These are phyloP conservation scores for Melanotaenia parkinsoni DNA, from an alignment of 2,797 vertebrate species.

Conservation along the genomic window DNA sequence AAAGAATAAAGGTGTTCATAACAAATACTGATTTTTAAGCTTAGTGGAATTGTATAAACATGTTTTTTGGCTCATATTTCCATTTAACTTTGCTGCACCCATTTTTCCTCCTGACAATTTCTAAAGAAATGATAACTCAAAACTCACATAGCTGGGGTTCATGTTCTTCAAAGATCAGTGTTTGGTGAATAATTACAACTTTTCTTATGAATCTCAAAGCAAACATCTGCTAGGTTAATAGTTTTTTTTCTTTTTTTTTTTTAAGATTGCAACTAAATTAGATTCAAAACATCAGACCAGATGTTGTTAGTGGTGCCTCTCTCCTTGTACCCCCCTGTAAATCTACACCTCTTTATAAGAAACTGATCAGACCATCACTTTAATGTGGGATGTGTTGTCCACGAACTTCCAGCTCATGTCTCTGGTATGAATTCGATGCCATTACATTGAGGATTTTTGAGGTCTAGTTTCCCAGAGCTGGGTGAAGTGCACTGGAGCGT, in stretches of 20 bases:
- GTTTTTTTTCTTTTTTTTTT: background rate
- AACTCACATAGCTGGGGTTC: background rate
- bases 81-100: background rate
- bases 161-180: background rate
- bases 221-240: slow-evolving; percentile 24
- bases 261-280: slow-evolving; percentile 13
- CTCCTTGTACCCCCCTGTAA: slow-evolving; percentile 2
- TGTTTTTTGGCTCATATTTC: background rate
- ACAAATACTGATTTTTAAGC: background rate
- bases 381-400: slow-evolving; percentile 10
- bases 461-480: slow-evolving; percentile 46
- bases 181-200: slow-evolving; percentile 8
- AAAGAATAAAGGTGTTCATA: background rate
- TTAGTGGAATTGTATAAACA: background rate
- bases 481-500: slow-evolving; percentile 17
- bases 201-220: slow-evolving; percentile 20
- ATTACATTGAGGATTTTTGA: slow-evolving; percentile 54
- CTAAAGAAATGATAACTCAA: background rate
- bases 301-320: slow-evolving; percentile 2
- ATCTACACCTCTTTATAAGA: background rate
- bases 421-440: slow-evolving; percentile 42
- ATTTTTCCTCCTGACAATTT: background rate
- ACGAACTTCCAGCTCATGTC: slow-evolving; percentile 20
- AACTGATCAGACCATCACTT: slow-evolving; percentile 24
- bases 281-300: slow-evolving; percentile 17